Evolutionary conservation across 2,888 invertebrate species (phyloP).

Genomic region (Diarsia dahlii): DNA sequence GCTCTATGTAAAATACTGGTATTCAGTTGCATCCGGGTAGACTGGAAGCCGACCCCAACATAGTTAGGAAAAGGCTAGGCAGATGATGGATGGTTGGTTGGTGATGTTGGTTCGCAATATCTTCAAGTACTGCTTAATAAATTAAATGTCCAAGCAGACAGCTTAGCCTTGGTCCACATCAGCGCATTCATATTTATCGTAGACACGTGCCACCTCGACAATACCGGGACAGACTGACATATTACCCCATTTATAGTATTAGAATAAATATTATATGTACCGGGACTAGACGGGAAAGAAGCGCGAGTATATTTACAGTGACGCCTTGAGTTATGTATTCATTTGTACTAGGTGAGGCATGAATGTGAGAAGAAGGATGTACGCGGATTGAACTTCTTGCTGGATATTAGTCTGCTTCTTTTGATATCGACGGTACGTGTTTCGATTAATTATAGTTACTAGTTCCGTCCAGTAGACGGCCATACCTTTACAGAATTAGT

Average conservation of each 20-base stretch:
- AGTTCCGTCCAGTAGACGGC: no score
- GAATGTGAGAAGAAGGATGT: neutral
- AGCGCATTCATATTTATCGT: neutral
- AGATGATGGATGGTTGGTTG: no score
- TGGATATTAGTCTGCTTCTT: no score
- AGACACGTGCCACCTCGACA: neutral
- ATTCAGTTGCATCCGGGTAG: no score
- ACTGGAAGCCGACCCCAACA: no score
- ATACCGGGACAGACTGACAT: constrained; percentile 26
- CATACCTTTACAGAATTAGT: no score
- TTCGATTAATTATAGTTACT: no score
- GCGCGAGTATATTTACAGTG: constrained; percentile 44
- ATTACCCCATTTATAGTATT: constrained; percentile 59
- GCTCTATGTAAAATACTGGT: no score
- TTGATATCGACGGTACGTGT: no score
- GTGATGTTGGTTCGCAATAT: no score
- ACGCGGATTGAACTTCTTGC: neutral
- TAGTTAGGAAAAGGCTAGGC: no score
- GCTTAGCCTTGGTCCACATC: neutral
- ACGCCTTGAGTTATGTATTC: constrained; percentile 24
- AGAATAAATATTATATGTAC: constrained; percentile 58
- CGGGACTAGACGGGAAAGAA: constrained; percentile 32
- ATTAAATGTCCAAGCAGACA: neutral
- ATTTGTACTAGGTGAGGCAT: constrained; percentile 2
- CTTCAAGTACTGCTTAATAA: neutral